A percentile compares a stretch with the other conserved stretches of the same genome.
Evolutionary conservation across 2,888 invertebrate genomes (phyloP).

Genomic region (Serripes groenlandicus): DNA sequence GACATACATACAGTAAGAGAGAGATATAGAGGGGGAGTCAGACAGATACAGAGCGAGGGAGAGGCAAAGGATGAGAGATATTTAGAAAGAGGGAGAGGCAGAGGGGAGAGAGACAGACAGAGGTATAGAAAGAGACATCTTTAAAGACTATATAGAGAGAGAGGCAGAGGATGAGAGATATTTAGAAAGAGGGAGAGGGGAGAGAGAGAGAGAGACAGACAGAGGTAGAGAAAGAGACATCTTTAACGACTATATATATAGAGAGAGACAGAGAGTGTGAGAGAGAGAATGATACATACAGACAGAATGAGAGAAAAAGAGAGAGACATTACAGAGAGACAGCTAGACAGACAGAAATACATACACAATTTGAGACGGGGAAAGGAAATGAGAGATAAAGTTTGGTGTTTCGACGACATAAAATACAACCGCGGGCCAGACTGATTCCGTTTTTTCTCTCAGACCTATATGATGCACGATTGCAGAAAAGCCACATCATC

Average conservation of each 20-base stretch:
- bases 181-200: not conserved
- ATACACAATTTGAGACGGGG: no score
- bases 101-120: not conserved
- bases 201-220: slow-evolving; percentile 2
- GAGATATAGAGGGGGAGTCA: not conserved
- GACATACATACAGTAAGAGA: slow-evolving; percentile 12
- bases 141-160: not conserved
- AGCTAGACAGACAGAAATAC: no score
- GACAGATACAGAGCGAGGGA: slow-evolving; percentile 6
- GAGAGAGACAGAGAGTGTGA: not conserved
- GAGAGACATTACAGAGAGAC: not conserved
- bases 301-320: not conserved
- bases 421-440: no score
- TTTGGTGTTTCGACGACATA: no score
- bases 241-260: not conserved
- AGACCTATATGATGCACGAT: no score
- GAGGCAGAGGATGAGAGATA: not conserved
- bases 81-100: not conserved
- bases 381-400: no score
- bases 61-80: not conserved
- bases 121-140: not conserved
- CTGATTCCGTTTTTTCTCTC: no score
- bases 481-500: no score
- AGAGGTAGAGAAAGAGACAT: not conserved
- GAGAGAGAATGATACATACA: not conserved